Conservation (phyloP, 2,888 invertebrate species). For the Mesoligia furuncula region DNA sequence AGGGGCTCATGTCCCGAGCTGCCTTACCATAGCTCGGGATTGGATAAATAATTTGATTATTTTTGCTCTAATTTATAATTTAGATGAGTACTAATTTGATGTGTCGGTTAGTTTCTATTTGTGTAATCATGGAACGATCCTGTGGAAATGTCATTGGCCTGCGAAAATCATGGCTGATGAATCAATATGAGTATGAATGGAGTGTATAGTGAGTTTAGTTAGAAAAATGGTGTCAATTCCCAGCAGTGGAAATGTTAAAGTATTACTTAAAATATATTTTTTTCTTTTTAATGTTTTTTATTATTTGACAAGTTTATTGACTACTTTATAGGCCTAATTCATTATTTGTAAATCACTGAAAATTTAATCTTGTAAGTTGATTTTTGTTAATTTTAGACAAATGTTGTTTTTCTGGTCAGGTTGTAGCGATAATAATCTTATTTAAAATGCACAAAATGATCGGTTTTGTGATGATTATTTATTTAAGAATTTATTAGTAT, state of each 20-base stretch:
- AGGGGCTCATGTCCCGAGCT: not conserved
- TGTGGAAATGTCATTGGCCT: not conserved
- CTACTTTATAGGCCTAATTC: constrained; percentile 37
- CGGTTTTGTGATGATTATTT: constrained; percentile 50
- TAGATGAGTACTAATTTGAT: constrained; percentile 4
- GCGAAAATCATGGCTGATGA: not conserved
- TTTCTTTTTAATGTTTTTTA: constrained; percentile 9
- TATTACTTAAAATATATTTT: constrained; percentile 40
- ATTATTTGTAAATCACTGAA: constrained; percentile 34
- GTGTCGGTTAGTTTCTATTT: not conserved
- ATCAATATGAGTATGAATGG: not conserved
- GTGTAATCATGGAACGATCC: not conserved
- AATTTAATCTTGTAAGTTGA: constrained; percentile 38
- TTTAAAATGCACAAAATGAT: constrained; percentile 60
- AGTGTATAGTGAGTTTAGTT: not conserved
- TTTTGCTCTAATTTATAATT: constrained; percentile 1
- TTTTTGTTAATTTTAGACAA: constrained; percentile 34
- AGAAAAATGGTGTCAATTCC: constrained; percentile 34
- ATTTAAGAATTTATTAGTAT: constrained; percentile 54
- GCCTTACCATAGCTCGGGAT: not conserved
- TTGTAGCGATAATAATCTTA: constrained; percentile 29
- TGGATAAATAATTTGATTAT: not conserved
- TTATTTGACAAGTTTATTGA: constrained; percentile 26
- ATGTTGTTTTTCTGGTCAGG: constrained; percentile 56
- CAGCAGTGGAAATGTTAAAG: constrained; percentile 50